These are phyloP conservation scores for Pollachius pollachius DNA, from an alignment of 2,113 vertebrate genomes.

Conservation along the genomic window DNA sequence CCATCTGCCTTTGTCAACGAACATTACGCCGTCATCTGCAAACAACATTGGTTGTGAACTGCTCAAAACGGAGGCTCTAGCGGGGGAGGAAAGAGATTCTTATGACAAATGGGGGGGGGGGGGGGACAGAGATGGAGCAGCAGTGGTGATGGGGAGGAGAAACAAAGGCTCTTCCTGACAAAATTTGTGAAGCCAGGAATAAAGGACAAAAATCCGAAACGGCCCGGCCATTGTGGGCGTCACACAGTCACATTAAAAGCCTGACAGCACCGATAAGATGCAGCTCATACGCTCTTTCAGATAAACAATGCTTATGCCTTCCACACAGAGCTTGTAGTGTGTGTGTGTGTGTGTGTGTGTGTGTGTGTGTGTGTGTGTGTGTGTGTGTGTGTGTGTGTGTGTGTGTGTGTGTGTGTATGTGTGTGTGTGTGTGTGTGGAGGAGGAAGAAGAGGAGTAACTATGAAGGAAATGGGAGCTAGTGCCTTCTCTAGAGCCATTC, in stretches of 20 bases:
- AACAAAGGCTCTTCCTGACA: slow-evolving; percentile 37
- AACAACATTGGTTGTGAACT: slow-evolving; percentile 68
- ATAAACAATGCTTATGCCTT: slow-evolving; percentile 63
- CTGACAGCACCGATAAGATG: slow-evolving; percentile 64
- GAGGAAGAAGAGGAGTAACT: slow-evolving; percentile 33
- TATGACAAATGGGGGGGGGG: slow-evolving; percentile 44
- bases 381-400: slow-evolving; percentile 12
- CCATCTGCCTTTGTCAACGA: slow-evolving; percentile 75
- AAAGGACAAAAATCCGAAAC: slow-evolving; percentile 64
- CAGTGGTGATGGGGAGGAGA: slow-evolving; percentile 13
- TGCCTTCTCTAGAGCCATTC: slow-evolving; percentile 41
- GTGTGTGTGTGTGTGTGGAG: slow-evolving; percentile 20
- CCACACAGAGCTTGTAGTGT: slow-evolving; percentile 41
- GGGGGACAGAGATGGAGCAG: background rate
- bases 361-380: slow-evolving; percentile 17
- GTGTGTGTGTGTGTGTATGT: background rate
- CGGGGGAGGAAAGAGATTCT: slow-evolving; percentile 45
- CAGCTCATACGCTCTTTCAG: slow-evolving; percentile 56
- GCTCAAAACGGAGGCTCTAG: slow-evolving; percentile 60
- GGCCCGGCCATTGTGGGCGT: slow-evolving; percentile 55
- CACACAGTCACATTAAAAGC: slow-evolving; percentile 62
- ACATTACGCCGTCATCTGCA: slow-evolving; percentile 73
- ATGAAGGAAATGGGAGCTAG: slow-evolving; percentile 52
- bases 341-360: background rate
- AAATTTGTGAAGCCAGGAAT: slow-evolving; percentile 48